Evolutionary conservation across 1,140 invertebrate species (phyloP).

Genomic region (Saccostrea glomerata): DNA sequence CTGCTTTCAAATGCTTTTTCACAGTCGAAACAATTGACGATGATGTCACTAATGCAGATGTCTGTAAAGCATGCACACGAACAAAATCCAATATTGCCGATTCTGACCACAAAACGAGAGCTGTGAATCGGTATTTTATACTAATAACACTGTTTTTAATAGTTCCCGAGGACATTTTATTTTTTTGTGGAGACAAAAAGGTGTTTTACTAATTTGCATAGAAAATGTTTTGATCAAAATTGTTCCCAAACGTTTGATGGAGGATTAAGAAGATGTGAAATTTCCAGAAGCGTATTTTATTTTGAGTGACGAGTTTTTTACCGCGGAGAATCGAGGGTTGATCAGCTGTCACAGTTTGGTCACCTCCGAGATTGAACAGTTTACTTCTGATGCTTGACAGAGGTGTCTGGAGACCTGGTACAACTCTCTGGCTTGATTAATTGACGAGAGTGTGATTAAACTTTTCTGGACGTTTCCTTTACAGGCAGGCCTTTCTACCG

Average conservation of each 20-base stretch:
- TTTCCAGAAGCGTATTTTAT: neutral
- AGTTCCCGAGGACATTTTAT: neutral
- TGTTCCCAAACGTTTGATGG: neutral
- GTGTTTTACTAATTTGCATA: slow-evolving; percentile 19
- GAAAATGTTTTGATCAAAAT: slow-evolving; percentile 15
- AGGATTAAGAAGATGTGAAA: slow-evolving; percentile 4
- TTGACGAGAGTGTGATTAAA: neutral
- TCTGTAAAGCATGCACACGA: slow-evolving; percentile 26
- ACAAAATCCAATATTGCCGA: slow-evolving; percentile 9
- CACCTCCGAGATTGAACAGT: slow-evolving; percentile 20
- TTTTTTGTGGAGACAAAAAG: neutral
- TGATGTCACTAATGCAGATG: slow-evolving; percentile 33
- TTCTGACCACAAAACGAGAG: slow-evolving; percentile 25
- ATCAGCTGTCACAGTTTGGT: neutral
- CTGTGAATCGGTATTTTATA: slow-evolving; percentile 5
- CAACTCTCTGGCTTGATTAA: slow-evolving; percentile 10
- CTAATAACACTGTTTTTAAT: neutral
- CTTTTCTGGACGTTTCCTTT: slow-evolving; percentile 60
- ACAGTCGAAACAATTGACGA: slow-evolving; percentile 27
- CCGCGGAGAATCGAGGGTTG: neutral
- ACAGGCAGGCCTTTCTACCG: slow-evolving; percentile 82
- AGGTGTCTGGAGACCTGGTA: neutral
- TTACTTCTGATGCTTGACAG: slow-evolving; percentile 7
- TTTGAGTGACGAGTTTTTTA: slow-evolving; percentile 25
- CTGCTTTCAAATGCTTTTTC: slow-evolving; percentile 34